phyloP scores from a whole-genome alignment of 2,113 vertebrate genomes.

The Reinhardtius hippoglossoides region DNA sequence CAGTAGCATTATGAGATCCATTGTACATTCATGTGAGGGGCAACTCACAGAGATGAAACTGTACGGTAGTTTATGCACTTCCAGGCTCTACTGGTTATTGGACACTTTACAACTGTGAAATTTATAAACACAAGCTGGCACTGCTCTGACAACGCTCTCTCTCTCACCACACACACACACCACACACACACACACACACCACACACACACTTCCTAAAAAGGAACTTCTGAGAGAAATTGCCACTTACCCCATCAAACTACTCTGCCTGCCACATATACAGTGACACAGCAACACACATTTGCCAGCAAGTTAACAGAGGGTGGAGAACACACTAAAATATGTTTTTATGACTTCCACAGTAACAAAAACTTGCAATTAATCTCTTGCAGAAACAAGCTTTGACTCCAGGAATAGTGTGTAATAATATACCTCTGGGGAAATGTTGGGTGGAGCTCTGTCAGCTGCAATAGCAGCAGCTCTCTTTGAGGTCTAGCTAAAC shows the following conservation, averaged over 20 bases:
- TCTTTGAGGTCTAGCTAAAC: conserved; percentile 34
- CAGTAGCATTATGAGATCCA: neutral
- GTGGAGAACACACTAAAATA: conserved; percentile 20
- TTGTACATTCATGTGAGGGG: conserved; percentile 13
- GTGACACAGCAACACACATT: neutral
- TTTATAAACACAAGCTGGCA: conserved; percentile 25
- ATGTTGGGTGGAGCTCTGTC: conserved; percentile 28
- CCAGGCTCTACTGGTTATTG: conserved; percentile 33
- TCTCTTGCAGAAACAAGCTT: conserved; percentile 26
- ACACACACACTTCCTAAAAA: conserved; percentile 13
- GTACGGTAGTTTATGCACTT: conserved; percentile 14
- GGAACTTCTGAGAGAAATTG: conserved; percentile 8
- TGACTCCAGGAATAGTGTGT: conserved; percentile 47
- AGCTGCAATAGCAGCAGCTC: conserved; percentile 18
- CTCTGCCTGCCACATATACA: conserved; percentile 10
- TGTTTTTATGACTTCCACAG: conserved; percentile 38
- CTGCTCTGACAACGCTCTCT: conserved; percentile 5
- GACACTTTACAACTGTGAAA: conserved; percentile 35
- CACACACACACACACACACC: conserved; percentile 6
- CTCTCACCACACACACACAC: neutral
- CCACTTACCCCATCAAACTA: neutral
- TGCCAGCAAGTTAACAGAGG: conserved; percentile 14
- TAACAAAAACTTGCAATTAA: conserved; percentile 46
- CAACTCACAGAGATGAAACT: neutral
- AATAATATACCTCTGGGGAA: conserved; percentile 44